Percentiles rank a stretch among this genome's conserved stretches.
phyloP scores from a whole-genome alignment of 2,888 invertebrate species.

The Drosophila melanocephala region DNA sequence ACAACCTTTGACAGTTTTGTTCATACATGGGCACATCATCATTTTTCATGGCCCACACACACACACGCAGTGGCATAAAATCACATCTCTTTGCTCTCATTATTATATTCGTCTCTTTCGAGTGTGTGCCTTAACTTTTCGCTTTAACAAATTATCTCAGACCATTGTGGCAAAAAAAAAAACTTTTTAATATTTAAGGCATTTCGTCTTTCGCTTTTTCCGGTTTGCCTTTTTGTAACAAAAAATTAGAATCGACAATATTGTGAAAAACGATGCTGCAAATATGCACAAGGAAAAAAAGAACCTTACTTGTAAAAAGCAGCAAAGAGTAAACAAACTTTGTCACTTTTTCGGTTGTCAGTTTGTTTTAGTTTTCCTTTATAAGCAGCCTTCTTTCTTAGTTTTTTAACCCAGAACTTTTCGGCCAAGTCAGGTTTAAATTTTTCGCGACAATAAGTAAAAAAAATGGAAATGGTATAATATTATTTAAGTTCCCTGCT shows the following conservation, averaged over 20 bases:
- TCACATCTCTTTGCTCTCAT: constrained; percentile 54
- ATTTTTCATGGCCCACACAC: constrained; percentile 63
- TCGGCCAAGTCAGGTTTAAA: not conserved
- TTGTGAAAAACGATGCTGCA: constrained; percentile 61
- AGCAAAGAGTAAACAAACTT: constrained; percentile 46
- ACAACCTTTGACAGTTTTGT: constrained; percentile 79
- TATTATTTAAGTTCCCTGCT: not conserved
- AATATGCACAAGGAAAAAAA: constrained; percentile 44
- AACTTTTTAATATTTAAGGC: constrained; percentile 63
- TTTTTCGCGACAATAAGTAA: too few species aligned
- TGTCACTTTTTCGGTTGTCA: constrained; percentile 60
- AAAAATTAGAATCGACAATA: constrained; percentile 45
- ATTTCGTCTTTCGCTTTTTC: constrained; percentile 43
- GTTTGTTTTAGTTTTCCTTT: constrained; percentile 44
- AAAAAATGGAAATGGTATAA: not conserved
- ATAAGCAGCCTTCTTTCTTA: constrained; percentile 29
- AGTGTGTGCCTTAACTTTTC: constrained; percentile 24
- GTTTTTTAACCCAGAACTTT: not conserved
- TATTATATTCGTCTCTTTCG: constrained; percentile 20
- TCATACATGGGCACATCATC: constrained; percentile 68
- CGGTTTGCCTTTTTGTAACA: constrained; percentile 36
- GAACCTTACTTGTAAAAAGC: constrained; percentile 34
- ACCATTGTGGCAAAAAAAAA: constrained; percentile 45
- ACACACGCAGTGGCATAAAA: constrained; percentile 37
- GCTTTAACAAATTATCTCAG: constrained; percentile 71